Base-by-base conservation (phyloP, 2,888 invertebrate genomes). In the Masnerella sp. region DNA sequence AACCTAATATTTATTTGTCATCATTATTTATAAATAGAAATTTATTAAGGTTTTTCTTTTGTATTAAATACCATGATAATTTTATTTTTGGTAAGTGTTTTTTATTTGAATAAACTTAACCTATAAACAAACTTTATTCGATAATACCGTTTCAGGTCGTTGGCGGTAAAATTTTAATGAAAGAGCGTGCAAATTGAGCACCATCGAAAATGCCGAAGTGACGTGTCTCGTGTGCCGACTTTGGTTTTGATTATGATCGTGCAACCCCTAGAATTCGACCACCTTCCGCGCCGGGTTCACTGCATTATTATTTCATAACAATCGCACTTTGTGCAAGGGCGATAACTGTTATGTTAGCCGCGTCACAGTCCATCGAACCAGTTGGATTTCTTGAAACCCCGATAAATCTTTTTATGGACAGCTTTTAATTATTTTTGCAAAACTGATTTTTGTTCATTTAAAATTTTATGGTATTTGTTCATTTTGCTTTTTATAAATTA, bases 281-380 rank as follows among this genome's bases (percentile, higher is more conserved):
- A 75, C 76, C 78, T 73, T 74, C 69, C 74, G 61, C 58, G 52
- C 61, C 40, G 47, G 42, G 68, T 59, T 70, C 75, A 58, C 75
- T 72, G 73, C 78, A 83, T 84, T 84, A 83, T 81, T 85, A 83
- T 83, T 85, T 83, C 82, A 84, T 82, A 82, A 82, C 79, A 83
- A 82, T 84, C 79, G 79, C 80, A 78, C 77, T 77, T 74, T 71
- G 61, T 78, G 72, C 74, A 74, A 73, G 79, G 77, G 80, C 79
- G 81, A 82, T 82, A 82, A 82, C 80, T 80, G 79, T 81, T 81
- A 75, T 76, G 79, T 77, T 78, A 74, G 75, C 61, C 65, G 68
- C 77, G 80, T 78, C 72, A 80, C 75, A 80, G 74, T 77, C 73
- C 67, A 75, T 47, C 68, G 77, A 45, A 72, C 74, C 68, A 76